Evolutionary conservation across 2,888 invertebrate species (phyloP), one percentile per base, ranked within the genome.

Genomic region (Caenorhabditis sulstoni): DNA sequence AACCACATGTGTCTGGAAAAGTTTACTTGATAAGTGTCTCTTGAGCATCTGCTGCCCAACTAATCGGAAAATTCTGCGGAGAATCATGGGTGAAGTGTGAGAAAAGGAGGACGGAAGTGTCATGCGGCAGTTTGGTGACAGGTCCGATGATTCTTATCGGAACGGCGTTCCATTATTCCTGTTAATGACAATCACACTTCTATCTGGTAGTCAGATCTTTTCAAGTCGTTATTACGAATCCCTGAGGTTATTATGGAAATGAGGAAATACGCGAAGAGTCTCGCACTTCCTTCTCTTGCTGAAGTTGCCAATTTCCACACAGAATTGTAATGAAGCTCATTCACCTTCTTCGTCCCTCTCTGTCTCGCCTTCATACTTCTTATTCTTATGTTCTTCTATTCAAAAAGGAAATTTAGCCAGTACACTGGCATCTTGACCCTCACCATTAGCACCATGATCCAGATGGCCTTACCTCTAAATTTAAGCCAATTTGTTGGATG

Each of bases 101-200:
- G 41, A 73, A 29, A 7, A 29, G 29, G 18, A 39, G 49, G 45
- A n/a, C n/a, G 37, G 35, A 68, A 59, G 58, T 64, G 44, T 64
- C 50, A 44, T 44, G 57, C 57, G 53, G 50, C 29, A 29, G 45
- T 44, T 59, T 61, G 70, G 49, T 73, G 73, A 73, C 73, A 73
- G 73, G 64, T 58, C 64, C 35, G 73, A n/a, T n/a, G n/a, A 73
- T 71, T 73, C 57, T 64, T 73, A 73, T 73, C 73, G 41, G 73
- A 73, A 73, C 73, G 64, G 64, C 73, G 73, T 73, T 73, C 73
- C 73, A 73, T 64, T 73, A 73, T 73, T 73, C 55, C 73, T 73
- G 73, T 73, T 73, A 73, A 73, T 73, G 58, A 73, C 64, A 73
- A 73, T 73, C 64, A 64, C 62, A 71, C 18, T 71, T 71, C 23